Percentiles rank a stretch among this genome's conserved stretches.
Conservation (phyloP, 2,797 vertebrate genomes). For the Delichon dasypus region DNA sequence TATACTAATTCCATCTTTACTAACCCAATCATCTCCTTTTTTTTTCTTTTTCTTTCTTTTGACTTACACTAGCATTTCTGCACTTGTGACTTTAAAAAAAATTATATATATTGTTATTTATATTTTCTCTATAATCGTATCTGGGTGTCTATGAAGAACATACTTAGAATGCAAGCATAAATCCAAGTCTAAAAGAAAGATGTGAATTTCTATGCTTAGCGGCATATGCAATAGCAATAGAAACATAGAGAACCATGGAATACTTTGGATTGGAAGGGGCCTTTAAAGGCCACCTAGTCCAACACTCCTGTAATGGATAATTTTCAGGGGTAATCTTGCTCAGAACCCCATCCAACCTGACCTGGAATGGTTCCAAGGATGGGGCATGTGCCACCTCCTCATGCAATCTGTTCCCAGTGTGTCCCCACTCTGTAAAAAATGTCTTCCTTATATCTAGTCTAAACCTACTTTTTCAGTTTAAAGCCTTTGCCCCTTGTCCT, state of each 20-base stretch:
- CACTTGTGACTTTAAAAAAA: background rate
- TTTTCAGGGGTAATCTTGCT: background rate
- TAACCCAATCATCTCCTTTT: background rate
- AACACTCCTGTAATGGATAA: background rate
- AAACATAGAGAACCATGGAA: background rate
- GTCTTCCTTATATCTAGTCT: background rate
- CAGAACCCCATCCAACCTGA: background rate
- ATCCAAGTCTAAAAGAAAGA: slow-evolving; percentile 11
- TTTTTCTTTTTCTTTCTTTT: background rate
- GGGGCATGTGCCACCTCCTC: background rate
- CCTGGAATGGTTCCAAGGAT: background rate
- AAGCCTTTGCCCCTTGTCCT: background rate
- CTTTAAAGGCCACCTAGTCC: background rate
- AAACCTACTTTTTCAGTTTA: background rate
- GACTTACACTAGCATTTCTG: background rate
- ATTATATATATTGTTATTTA: background rate
- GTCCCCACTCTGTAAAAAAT: background rate
- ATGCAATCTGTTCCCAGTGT: background rate
- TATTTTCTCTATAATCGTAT: background rate
- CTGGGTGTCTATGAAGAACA: background rate
- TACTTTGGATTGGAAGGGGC: background rate
- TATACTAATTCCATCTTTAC: background rate
- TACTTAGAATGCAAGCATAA: background rate
- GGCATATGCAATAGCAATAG: background rate
- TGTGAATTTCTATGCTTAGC: slow-evolving; percentile 27